A percentile compares a stretch with the other conserved stretches of the same genome.
phyloP scores from a whole-genome alignment of 2,888 invertebrate genomes.

The Xylophagus ater region DNA sequence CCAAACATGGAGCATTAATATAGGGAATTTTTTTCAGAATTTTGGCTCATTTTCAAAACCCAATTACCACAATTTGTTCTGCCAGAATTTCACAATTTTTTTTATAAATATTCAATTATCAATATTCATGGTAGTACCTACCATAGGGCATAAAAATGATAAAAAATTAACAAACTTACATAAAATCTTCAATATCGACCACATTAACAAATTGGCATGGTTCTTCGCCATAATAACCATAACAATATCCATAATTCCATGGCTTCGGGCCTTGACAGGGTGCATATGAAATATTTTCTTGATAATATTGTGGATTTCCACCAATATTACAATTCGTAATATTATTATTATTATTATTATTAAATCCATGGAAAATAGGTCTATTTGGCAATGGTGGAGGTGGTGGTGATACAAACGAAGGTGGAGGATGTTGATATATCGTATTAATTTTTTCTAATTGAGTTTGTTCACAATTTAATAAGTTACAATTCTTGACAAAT shows the following conservation, averaged over 20 bases:
- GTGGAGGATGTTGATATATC: background rate
- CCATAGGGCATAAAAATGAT: too few relatives aligned
- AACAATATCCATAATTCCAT: slow-evolving; percentile 57
- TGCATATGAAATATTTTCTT: slow-evolving; percentile 19
- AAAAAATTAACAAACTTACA: too few relatives aligned
- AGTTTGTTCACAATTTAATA: background rate
- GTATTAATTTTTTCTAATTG: too few relatives aligned
- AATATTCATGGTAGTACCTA: too few relatives aligned
- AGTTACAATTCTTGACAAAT: slow-evolving; percentile 2
- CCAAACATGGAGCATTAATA: too few relatives aligned
- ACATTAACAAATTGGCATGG: slow-evolving; percentile 55
- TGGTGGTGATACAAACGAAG: background rate
- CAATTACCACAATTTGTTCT: too few relatives aligned
- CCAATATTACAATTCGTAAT: too few relatives aligned
- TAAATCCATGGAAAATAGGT: slow-evolving; percentile 5
- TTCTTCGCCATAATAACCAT: slow-evolving; percentile 47
- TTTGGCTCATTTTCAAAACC: too few relatives aligned
- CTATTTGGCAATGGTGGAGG: background rate
- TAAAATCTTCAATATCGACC: slow-evolving; percentile 63
- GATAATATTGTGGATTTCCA: background rate
- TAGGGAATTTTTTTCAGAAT: too few relatives aligned
- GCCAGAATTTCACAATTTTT: too few relatives aligned
- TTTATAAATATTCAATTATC: too few relatives aligned
- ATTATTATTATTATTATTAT: too few relatives aligned
- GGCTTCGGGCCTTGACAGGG: slow-evolving; percentile 44